Evolutionary conservation across 2,797 vertebrate species (phyloP).

Genomic region (Melanitta fusca): DNA sequence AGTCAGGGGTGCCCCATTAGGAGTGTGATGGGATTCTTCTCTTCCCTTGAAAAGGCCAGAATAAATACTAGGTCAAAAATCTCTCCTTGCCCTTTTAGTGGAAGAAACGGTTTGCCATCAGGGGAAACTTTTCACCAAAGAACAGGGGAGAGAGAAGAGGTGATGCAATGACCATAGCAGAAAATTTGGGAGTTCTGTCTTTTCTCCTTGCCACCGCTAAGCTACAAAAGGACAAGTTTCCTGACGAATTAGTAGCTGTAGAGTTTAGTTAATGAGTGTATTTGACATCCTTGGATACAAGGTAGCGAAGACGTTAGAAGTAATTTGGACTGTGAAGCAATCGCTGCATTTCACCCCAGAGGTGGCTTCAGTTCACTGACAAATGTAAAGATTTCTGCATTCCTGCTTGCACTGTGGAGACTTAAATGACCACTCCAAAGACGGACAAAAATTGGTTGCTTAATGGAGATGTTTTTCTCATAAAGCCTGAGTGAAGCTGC

Average conservation of each 20-base stretch:
- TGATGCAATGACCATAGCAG: neutral
- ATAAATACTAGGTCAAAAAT: neutral
- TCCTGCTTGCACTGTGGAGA: neutral
- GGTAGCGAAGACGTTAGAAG: neutral
- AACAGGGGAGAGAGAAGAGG: neutral
- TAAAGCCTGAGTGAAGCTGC: neutral
- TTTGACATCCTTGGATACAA: neutral
- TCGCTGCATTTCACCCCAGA: neutral
- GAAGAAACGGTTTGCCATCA: neutral
- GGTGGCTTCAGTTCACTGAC: neutral
- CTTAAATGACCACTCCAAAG: neutral
- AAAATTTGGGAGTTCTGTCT: neutral
- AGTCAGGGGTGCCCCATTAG: neutral
- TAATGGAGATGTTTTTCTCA: conserved; percentile 35
- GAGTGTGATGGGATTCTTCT: neutral
- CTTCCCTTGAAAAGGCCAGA: neutral
- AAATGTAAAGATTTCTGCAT: neutral
- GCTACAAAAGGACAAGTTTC: neutral
- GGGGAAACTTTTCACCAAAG: neutral
- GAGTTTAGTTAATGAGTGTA: neutral
- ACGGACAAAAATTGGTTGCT: neutral
- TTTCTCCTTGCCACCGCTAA: neutral
- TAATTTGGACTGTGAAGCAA: neutral
- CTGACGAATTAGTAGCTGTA: neutral
- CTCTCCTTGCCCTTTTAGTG: neutral